Percentiles rank a stretch among this genome's conserved stretches.
Conservation (phyloP, 2,888 invertebrate species). For the Tipula lateralis region DNA sequence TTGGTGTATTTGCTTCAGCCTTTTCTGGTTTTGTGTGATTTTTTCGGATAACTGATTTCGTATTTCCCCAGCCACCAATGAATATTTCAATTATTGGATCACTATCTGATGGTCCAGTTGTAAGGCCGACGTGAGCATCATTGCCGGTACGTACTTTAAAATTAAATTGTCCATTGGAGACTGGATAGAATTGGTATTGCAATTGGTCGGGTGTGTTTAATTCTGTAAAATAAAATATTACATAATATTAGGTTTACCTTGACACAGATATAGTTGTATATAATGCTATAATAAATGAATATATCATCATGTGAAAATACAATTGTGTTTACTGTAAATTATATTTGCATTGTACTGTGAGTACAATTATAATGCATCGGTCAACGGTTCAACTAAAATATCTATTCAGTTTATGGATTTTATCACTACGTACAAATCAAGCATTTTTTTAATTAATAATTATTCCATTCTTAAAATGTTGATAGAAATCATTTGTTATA, state of each 20-base stretch:
- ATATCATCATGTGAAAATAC: background rate
- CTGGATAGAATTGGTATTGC: conserved; percentile 76
- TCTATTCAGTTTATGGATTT: background rate
- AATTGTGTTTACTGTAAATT: background rate
- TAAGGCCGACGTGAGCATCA: conserved; percentile 81
- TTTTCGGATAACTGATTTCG: conserved; percentile 75
- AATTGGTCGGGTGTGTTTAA: conserved; percentile 73
- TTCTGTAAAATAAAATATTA: conserved; percentile 55
- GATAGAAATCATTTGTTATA: background rate
- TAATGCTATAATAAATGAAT: background rate
- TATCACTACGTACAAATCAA: background rate
- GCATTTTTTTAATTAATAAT: background rate
- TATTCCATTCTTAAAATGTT: background rate
- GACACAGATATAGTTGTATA: background rate
- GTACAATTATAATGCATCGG: background rate
- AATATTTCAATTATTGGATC: conserved; percentile 82
- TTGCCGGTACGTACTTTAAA: conserved; percentile 75
- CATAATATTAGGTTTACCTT: background rate
- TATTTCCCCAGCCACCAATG: conserved; percentile 84
- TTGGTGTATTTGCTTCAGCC: conserved; percentile 65
- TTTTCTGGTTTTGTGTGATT: conserved; percentile 73
- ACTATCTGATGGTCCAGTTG: conserved; percentile 62
- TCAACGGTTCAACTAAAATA: background rate
- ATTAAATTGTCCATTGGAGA: conserved; percentile 61
- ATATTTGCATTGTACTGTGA: background rate